A percentile compares a stretch with the other conserved stretches of the same genome.
Conservation (phyloP, 2,888 invertebrate species). For the Melitaea athalia region DNA sequence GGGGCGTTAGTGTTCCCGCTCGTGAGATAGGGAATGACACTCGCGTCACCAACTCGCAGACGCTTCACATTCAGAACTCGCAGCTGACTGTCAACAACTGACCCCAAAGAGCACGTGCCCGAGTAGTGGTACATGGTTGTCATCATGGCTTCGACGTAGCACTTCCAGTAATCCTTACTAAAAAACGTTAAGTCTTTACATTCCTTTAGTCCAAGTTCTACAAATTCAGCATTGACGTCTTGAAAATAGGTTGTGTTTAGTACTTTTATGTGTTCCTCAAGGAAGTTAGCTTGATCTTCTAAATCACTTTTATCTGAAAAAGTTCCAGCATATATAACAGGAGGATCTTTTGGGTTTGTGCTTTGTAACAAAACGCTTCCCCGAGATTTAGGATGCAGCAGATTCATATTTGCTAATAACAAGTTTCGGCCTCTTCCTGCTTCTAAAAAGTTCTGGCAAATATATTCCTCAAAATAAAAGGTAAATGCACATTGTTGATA, state of each 20-base stretch:
- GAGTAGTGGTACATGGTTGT: slow-evolving; percentile 86
- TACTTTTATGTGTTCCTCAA: slow-evolving; percentile 49
- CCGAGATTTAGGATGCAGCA: slow-evolving; percentile 61
- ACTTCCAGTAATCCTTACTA: slow-evolving; percentile 57
- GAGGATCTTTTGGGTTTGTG: slow-evolving; percentile 49
- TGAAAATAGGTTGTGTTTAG: slow-evolving; percentile 50
- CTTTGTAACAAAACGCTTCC: slow-evolving; percentile 50
- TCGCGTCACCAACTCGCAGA: slow-evolving; percentile 51
- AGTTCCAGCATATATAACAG: slow-evolving; percentile 48
- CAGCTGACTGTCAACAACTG: slow-evolving; percentile 85
- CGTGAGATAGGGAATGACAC: slow-evolving; percentile 75
- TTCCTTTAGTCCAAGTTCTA: slow-evolving; percentile 43
- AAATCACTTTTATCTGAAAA: slow-evolving; percentile 49
- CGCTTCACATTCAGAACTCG: slow-evolving; percentile 44
- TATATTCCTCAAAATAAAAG: slow-evolving; percentile 64
- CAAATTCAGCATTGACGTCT: slow-evolving; percentile 44
- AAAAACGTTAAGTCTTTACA: slow-evolving; percentile 46
- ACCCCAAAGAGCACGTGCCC: slow-evolving; percentile 89
- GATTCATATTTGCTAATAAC: slow-evolving; percentile 37
- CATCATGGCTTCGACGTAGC: slow-evolving; percentile 59
- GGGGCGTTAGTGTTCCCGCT: slow-evolving; percentile 82
- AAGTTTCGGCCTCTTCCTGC: slow-evolving; percentile 44
- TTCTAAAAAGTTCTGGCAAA: slow-evolving; percentile 46
- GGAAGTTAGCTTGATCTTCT: slow-evolving; percentile 44
- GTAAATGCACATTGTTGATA: slow-evolving; percentile 58